A percentile compares a stretch with the other conserved stretches of the same genome.
Evolutionary conservation across 2,888 invertebrate genomes (phyloP).

Genomic region (Apamea sordens): DNA sequence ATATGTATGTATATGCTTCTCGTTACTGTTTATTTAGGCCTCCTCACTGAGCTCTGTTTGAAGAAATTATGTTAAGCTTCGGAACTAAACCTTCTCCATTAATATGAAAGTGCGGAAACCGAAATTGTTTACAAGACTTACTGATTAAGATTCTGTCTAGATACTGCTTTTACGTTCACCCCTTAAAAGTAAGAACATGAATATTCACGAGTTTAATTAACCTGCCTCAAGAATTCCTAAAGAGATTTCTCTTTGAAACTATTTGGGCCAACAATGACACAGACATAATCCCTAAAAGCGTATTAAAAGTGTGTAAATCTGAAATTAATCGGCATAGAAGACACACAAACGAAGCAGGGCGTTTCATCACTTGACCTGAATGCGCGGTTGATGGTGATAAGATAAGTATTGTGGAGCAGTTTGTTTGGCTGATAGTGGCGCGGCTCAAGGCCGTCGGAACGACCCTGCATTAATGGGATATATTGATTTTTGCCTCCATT

Average conservation of each 20-base stretch:
- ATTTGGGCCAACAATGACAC: slow-evolving; percentile 53
- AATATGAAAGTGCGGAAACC: slow-evolving; percentile 35
- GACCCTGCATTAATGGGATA: slow-evolving; percentile 65
- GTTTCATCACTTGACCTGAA: slow-evolving; percentile 79
- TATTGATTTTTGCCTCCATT: slow-evolving; percentile 63
- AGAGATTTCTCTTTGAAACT: slow-evolving; percentile 62
- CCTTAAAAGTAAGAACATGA: slow-evolving; percentile 62
- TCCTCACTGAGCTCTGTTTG: neutral
- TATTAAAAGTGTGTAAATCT: slow-evolving; percentile 52
- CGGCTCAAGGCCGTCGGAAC: slow-evolving; percentile 66
- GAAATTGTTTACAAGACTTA: slow-evolving; percentile 44
- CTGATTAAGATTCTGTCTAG: slow-evolving; percentile 56
- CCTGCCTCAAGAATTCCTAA: slow-evolving; percentile 48
- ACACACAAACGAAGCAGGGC: slow-evolving; percentile 56
- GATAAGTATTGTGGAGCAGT: slow-evolving; percentile 66
- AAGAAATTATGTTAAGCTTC: neutral
- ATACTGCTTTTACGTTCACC: slow-evolving; percentile 58
- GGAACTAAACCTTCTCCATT: slow-evolving; percentile 1
- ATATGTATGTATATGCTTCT: neutral
- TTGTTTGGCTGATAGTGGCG: slow-evolving; percentile 73
- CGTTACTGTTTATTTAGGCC: neutral
- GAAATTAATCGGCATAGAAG: slow-evolving; percentile 57
- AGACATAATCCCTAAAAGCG: slow-evolving; percentile 47
- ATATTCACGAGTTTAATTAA: slow-evolving; percentile 65
- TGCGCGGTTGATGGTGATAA: slow-evolving; percentile 74